Evolutionary conservation across 2,888 invertebrate species (phyloP).

Genomic region (Agrochola macilenta): DNA sequence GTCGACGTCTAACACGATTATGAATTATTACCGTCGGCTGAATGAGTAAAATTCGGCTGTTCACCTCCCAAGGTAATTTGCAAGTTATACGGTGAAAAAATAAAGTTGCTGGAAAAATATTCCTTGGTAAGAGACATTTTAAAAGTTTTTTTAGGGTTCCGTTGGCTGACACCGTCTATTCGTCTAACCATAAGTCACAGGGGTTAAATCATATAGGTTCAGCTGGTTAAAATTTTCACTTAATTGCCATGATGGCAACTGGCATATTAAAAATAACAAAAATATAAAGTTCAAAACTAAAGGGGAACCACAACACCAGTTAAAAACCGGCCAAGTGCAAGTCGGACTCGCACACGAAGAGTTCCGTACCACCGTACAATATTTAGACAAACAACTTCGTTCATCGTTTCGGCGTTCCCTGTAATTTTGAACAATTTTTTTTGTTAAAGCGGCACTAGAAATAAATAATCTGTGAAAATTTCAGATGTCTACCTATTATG

Average conservation of each 20-base stretch:
- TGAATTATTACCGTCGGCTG: constrained; percentile 71
- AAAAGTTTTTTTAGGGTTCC: constrained; percentile 6
- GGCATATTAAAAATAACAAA: background rate
- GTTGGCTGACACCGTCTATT: no score
- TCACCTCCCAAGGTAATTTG: constrained; percentile 65
- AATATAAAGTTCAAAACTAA: background rate
- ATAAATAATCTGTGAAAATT: no score
- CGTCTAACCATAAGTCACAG: background rate
- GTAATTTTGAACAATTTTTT: no score
- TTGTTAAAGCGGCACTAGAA: no score
- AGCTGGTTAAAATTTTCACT: background rate
- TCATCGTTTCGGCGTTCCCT: no score
- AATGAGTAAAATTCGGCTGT: constrained; percentile 68
- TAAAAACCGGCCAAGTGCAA: no score
- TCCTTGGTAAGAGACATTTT: constrained; percentile 14
- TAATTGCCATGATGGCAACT: no score
- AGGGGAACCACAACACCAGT: no score
- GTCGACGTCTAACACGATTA: constrained; percentile 71
- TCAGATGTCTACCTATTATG: no score
- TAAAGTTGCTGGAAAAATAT: constrained; percentile 47
- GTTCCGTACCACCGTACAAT: no score
- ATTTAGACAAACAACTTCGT: no score
- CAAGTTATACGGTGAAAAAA: constrained; percentile 54
- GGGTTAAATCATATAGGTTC: background rate
- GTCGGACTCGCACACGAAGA: no score